A percentile compares a stretch with the other conserved stretches of the same genome.
Evolutionary conservation across 2,113 vertebrate species (phyloP).

Genomic region (Myotis yumanensis): DNA sequence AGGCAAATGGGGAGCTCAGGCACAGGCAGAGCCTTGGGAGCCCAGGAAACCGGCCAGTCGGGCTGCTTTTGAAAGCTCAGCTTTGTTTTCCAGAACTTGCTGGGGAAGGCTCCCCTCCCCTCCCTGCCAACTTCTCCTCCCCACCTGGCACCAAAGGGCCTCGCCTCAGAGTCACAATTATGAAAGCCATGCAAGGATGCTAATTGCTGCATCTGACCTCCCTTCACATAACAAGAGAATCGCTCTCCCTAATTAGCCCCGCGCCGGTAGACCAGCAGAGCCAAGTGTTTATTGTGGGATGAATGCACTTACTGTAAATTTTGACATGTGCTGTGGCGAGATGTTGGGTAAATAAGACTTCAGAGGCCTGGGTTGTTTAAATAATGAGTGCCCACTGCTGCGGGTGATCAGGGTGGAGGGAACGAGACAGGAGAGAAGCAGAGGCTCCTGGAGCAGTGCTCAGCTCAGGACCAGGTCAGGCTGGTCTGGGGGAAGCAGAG

Average conservation of each 20-base stretch:
- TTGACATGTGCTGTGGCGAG: conserved; percentile 82
- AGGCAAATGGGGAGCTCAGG: background rate
- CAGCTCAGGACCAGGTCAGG: background rate
- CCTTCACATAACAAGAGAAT: conserved; percentile 75
- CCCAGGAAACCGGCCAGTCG: too few species aligned
- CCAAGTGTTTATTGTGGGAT: conserved; percentile 82
- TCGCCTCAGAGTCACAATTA: conserved; percentile 70
- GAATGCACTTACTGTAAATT: conserved; percentile 82
- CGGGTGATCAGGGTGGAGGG: conserved; percentile 49
- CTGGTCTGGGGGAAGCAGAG: too few species aligned
- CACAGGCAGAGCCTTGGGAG: background rate
- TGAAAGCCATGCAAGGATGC: conserved; percentile 69
- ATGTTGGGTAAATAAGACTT: conserved; percentile 80
- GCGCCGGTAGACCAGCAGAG: conserved; percentile 78
- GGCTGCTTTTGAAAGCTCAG: background rate
- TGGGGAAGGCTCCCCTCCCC: conserved; percentile 38
- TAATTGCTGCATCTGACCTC: conserved; percentile 82
- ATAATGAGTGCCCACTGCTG: conserved; percentile 80
- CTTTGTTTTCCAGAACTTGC: conserved; percentile 39
- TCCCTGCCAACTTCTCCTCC: conserved; percentile 53
- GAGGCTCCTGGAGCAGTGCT: background rate
- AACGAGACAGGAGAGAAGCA: background rate
- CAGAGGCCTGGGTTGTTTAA: conserved; percentile 80
- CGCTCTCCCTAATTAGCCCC: conserved; percentile 81
- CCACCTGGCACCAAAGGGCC: conserved; percentile 71